A percentile compares a stretch with the other conserved stretches of the same genome.
Evolutionary conservation across 2,888 invertebrate species (phyloP).

Genomic region (Syrphus vitripennis): DNA sequence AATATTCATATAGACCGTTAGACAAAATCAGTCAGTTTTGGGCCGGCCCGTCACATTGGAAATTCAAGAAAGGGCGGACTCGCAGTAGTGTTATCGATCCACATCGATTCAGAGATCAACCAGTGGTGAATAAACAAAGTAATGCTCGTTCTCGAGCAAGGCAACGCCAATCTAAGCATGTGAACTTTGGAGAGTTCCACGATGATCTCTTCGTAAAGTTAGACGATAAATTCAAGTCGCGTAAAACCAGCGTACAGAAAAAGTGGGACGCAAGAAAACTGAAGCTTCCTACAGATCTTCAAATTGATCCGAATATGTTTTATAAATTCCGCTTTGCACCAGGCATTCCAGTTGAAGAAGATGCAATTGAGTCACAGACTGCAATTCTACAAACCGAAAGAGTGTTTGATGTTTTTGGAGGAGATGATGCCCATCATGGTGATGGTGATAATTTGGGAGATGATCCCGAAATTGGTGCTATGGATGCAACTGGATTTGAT

Average conservation of each 20-base stretch:
- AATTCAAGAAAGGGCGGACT: conserved; percentile 83
- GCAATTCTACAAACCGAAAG: conserved; percentile 53
- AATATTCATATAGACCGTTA: conserved; percentile 87
- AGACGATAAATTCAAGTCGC: conserved; percentile 75
- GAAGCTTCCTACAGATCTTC: conserved; percentile 78
- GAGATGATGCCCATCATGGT: conserved; percentile 43
- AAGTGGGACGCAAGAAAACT: conserved; percentile 80
- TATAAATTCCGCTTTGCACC: conserved; percentile 76
- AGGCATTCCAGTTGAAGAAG: conserved; percentile 74
- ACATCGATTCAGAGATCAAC: conserved; percentile 48
- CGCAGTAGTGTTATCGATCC: conserved; percentile 73
- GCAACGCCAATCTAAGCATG: conserved; percentile 74
- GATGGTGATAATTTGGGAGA: conserved; percentile 83
- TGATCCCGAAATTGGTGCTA: conserved; percentile 81
- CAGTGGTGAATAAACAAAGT: neutral
- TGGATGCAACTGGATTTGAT: neutral
- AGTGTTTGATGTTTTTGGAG: conserved; percentile 37
- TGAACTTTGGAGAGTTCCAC: conserved; percentile 76
- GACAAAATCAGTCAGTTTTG: conserved; percentile 83
- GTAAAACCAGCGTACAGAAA: conserved; percentile 78
- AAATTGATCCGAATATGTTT: conserved; percentile 76
- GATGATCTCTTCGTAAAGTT: conserved; percentile 76
- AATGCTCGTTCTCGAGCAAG: conserved; percentile 49
- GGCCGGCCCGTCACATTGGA: conserved; percentile 94
- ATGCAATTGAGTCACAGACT: conserved; percentile 45